Conservation (phyloP, 1,140 invertebrate species). For the Drosophila ironensis region DNA sequence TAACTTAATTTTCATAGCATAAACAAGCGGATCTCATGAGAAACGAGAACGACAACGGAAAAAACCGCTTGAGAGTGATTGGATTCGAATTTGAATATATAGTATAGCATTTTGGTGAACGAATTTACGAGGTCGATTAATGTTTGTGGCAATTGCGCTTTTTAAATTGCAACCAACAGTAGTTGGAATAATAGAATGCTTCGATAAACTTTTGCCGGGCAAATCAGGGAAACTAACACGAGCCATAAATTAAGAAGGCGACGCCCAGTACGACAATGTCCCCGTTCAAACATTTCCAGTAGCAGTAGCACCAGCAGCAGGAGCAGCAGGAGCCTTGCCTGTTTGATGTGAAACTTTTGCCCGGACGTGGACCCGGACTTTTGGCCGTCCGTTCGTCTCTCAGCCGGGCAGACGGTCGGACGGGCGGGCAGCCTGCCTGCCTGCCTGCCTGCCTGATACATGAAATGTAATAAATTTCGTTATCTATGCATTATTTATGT, state of each 20-base stretch:
- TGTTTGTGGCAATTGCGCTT: slow-evolving; percentile 20
- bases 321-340: background rate
- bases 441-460: slow-evolving; percentile 60
- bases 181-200: slow-evolving; percentile 20
- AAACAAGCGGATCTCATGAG: slow-evolving; percentile 29
- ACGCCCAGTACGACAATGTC: slow-evolving; percentile 21
- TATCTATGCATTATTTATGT: slow-evolving; percentile 81
- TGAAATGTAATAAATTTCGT: slow-evolving; percentile 81
- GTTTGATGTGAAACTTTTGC: slow-evolving; percentile 49
- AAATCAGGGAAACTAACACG: slow-evolving; percentile 76
- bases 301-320: slow-evolving; percentile 25
- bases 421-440: background rate
- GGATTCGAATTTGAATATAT: slow-evolving; percentile 42
- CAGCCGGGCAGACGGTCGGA: background rate
- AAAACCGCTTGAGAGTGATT: slow-evolving; percentile 18
- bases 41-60: background rate
- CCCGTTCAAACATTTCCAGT: slow-evolving; percentile 59
- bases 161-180: slow-evolving; percentile 18
- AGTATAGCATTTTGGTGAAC: slow-evolving; percentile 6
- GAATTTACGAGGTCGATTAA: slow-evolving; percentile 17
- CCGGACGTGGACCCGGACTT: slow-evolving; percentile 35
- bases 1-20: slow-evolving; percentile 60
- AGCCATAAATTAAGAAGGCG: slow-evolving; percentile 73
- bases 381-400: slow-evolving; percentile 5
- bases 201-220: slow-evolving; percentile 57